These are phyloP conservation scores for Grallaria varia DNA, from an alignment of 2,113 vertebrate species.

Conservation along the genomic window DNA sequence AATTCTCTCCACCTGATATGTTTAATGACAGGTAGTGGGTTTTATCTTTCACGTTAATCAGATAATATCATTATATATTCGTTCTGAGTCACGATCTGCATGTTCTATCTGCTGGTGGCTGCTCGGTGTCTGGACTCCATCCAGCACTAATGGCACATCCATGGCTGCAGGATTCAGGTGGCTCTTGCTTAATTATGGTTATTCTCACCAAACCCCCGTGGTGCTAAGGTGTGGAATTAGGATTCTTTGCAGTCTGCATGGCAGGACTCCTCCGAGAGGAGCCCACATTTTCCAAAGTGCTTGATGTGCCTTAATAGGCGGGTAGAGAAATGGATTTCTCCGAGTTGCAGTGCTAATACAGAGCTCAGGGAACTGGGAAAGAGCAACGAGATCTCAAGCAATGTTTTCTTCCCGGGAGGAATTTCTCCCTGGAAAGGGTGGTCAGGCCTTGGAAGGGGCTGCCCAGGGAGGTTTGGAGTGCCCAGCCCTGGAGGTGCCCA, in stretches of 20 bases:
- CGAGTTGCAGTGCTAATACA: accelerated
- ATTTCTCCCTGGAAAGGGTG: neutral
- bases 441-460: neutral
- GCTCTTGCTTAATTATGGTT: neutral
- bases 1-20: neutral
- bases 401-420: neutral
- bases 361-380: neutral
- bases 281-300: neutral
- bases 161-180: neutral
- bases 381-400: neutral
- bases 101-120: neutral
- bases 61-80: neutral
- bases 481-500: neutral
- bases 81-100: neutral
- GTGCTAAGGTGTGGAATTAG: neutral
- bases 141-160: neutral
- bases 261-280: neutral
- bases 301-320: neutral
- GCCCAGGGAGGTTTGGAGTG: neutral
- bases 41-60: neutral
- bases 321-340: neutral
- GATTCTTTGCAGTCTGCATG: neutral
- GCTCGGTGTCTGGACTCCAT: neutral
- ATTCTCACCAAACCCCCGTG: neutral
- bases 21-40: neutral